These are phyloP conservation scores for Melanostoma scalare DNA, from an alignment of 2,888 invertebrate species.

Conservation along the genomic window DNA sequence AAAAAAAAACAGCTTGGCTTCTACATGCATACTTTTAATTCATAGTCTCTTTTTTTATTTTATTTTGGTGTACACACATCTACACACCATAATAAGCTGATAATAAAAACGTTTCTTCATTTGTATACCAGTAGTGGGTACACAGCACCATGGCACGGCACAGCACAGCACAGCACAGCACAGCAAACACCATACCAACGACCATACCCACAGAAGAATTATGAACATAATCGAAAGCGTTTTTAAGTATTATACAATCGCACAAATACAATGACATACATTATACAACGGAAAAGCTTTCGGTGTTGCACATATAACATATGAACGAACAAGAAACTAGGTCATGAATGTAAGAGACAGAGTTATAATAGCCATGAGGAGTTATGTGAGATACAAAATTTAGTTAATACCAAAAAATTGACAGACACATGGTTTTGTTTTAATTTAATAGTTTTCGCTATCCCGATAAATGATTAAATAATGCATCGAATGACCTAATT, in stretches of 20 bases:
- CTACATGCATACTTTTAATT: conserved; percentile 26
- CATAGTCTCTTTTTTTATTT: conserved; percentile 18
- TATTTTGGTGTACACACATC: too few relatives aligned
- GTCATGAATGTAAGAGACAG: conserved; percentile 82
- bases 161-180: too few relatives aligned
- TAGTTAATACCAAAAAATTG: conserved; percentile 44
- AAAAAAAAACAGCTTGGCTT: neutral
- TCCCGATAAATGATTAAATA: conserved; percentile 38
- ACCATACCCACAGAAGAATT: conserved; percentile 51
- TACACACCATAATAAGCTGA: conserved; percentile 5
- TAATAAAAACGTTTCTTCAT: neutral
- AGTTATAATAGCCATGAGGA: conserved; percentile 78
- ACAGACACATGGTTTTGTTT: conserved; percentile 50
- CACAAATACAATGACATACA: conserved; percentile 43
- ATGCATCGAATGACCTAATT: conserved; percentile 37
- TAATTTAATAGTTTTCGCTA: conserved; percentile 30
- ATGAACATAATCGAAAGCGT: conserved; percentile 65
- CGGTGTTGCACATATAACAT: conserved; percentile 67
- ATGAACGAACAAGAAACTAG: conserved; percentile 79
- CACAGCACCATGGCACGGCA: neutral
- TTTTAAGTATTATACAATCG: conserved; percentile 69
- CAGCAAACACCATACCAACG: neutral
- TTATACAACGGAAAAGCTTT: conserved; percentile 68
- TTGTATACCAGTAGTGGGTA: conserved; percentile 22
- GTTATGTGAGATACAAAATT: conserved; percentile 79